A percentile compares a stretch with the other conserved stretches of the same genome.
Evolutionary conservation across 2,888 invertebrate species (phyloP).

Genomic region (Autographa gamma): DNA sequence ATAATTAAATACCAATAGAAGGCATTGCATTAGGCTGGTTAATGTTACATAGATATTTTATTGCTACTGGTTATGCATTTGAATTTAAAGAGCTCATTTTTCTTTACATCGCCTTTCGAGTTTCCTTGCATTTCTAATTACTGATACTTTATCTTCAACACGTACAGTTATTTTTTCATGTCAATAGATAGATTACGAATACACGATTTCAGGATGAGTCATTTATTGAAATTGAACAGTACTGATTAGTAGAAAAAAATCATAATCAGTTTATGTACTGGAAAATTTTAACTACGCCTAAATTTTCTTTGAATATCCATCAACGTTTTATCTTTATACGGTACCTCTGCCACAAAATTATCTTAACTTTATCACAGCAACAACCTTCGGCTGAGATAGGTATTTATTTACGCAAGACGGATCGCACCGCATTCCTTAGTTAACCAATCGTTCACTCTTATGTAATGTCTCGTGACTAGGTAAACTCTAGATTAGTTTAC

Average conservation of each 20-base stretch:
- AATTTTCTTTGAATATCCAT: conserved; percentile 7
- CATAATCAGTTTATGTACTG: not conserved
- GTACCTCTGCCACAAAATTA: conserved; percentile 36
- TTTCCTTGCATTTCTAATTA: not conserved
- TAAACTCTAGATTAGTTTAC: conserved; percentile 32
- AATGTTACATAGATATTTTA: not conserved
- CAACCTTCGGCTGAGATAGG: conserved; percentile 48
- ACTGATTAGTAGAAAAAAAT: not conserved
- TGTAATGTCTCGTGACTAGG: conserved; percentile 46
- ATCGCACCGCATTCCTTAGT: conserved; percentile 40
- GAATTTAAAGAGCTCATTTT: not conserved
- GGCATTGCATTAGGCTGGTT: conserved; percentile 13
- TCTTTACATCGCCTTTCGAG: not conserved
- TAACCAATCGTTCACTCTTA: conserved; percentile 44
- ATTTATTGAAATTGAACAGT: not conserved
- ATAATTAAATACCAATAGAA: conserved; percentile 37
- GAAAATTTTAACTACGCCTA: not conserved
- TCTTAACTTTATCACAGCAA: conserved; percentile 55
- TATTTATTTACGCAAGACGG: conserved; percentile 53
- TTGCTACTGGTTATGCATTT: not conserved
- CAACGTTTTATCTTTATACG: conserved; percentile 24
- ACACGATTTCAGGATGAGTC: not conserved
- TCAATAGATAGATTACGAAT: not conserved
- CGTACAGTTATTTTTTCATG: too few relatives aligned
- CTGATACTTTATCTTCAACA: not conserved